A percentile compares a stretch with the other conserved stretches of the same genome.
These are phyloP conservation scores for Omphaloscelis lunosa DNA, from an alignment of 2,888 invertebrate species.

Conservation along the genomic window DNA sequence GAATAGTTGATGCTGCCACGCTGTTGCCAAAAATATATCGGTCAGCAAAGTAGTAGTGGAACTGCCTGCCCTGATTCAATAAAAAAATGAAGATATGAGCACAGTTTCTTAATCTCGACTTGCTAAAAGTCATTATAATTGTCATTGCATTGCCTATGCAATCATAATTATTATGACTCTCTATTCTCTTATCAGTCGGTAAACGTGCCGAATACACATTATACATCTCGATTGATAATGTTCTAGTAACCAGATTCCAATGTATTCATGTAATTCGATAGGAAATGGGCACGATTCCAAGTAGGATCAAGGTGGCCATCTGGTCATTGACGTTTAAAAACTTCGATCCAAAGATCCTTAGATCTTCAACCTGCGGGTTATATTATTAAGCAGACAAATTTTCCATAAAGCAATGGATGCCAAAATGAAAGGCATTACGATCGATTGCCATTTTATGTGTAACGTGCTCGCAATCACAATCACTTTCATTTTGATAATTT, in stretches of 20 bases:
- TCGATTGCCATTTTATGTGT: no score
- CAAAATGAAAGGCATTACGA: no score
- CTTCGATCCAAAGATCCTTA: background rate
- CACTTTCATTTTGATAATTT: no score
- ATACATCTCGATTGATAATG: conserved; percentile 15
- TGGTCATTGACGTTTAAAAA: conserved; percentile 23
- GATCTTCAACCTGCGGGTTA: background rate
- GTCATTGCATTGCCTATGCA: background rate
- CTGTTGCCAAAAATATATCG: background rate
- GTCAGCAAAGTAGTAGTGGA: background rate
- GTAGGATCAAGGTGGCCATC: conserved; percentile 31
- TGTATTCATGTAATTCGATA: background rate
- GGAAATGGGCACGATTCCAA: conserved; percentile 46
- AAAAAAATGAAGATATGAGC: background rate
- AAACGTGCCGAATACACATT: conserved; percentile 25
- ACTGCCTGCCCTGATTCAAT: background rate
- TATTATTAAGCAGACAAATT: no score
- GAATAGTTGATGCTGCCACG: no score
- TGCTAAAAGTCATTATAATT: background rate
- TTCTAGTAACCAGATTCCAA: conserved; percentile 17
- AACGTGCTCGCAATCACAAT: no score
- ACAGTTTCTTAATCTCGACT: background rate
- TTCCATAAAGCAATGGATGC: no score
- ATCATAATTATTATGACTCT: no score
- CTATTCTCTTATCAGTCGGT: conserved; percentile 31